Evolutionary conservation across 2,888 invertebrate genomes (phyloP).

Genomic region (Himalopsyche anomala): DNA sequence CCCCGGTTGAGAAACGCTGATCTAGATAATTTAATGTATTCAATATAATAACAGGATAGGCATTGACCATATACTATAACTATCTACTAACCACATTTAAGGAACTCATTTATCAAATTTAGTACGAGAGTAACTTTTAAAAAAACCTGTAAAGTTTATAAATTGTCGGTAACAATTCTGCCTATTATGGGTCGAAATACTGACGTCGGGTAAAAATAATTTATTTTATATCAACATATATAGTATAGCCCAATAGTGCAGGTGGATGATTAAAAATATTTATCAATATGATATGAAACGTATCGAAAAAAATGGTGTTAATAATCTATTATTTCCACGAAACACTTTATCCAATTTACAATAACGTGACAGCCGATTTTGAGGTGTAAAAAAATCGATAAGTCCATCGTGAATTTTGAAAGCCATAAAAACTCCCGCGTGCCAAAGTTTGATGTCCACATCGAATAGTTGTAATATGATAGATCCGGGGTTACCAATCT

Average conservation of each 20-base stretch:
- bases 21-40: too few species aligned
- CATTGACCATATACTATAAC: too few species aligned
- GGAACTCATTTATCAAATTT: too few species aligned
- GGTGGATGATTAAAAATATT: neutral
- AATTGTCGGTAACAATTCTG: too few species aligned
- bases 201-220: too few species aligned
- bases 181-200: too few species aligned
- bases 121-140: too few species aligned
- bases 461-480: neutral
- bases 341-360: conserved; percentile 15
- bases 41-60: too few species aligned
- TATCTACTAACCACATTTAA: too few species aligned
- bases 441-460: conserved; percentile 24
- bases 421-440: neutral
- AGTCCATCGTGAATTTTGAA: conserved; percentile 2
- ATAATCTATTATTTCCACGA: neutral
- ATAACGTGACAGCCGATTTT: conserved; percentile 10
- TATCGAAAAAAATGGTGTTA: neutral
- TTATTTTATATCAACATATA: too few species aligned
- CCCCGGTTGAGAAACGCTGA: too few species aligned
- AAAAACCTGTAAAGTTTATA: too few species aligned
- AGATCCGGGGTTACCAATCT: neutral
- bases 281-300: neutral
- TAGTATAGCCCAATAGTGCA: neutral
- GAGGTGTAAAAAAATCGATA: neutral